Base-by-base conservation (phyloP, 1,140 invertebrate species). In the Schlechtendalia chinensis region DNA sequence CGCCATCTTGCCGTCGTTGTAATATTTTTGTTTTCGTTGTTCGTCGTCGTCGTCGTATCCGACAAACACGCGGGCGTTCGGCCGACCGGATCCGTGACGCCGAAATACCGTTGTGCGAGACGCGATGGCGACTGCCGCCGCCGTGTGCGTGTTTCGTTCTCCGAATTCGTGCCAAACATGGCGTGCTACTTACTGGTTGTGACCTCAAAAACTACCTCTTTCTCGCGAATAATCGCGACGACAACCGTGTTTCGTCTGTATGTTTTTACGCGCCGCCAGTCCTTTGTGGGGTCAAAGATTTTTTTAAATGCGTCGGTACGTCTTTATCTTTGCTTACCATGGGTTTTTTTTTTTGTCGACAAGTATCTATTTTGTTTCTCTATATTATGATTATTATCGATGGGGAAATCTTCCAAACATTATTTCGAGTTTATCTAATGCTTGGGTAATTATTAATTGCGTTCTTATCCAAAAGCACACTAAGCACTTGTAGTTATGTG, bases 121-220 rank as follows among this genome's bases (percentile, higher is more conserved):
- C n/a, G n/a, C n/a, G n/a, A n/a, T n/a, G n/a, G n/a, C 16, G 24
- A 19, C 14, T 1, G 14, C 47, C 8, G 22, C 6, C 12, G 45
- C 14, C n/a, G 54, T 22, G n/a, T 24, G 0, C 1, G 11, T 69
- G 32, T 65, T 5, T 50, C 6, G n/a, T n/a, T 69, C 8, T 69
- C 16, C 67, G 22, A 61, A 61, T 61, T 45, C 3, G 72, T 39
- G 72, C 72, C 32, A 59, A 59, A 77, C 54, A 58, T 58, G 54
- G 53, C 54, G 74, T 59, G 56, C 56, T 24, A 77, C 54, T 77
- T 77, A n/a, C 27, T 77, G 71, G 56, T 77, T n/a, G 3, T 77
- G 74, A 77, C 74, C 74, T 53, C 32, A 22, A 58, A 75, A 14
- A 50, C 5, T 12, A 50, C 8, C 47, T 45, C 47, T 50, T 8